These are phyloP conservation scores for Xanthia togata DNA, from an alignment of 2,888 invertebrate genomes.

Conservation along the genomic window DNA sequence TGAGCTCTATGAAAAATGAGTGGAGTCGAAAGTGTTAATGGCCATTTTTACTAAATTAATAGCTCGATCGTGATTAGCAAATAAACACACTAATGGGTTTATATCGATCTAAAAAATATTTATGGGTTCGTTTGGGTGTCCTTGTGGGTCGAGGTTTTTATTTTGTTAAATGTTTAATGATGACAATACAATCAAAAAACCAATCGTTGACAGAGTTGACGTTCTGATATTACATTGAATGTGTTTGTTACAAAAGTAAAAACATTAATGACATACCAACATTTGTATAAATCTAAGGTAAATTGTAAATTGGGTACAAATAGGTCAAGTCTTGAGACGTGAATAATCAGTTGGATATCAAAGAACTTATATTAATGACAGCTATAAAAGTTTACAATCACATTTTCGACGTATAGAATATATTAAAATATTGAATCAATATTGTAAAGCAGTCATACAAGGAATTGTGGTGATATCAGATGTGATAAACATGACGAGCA, in stretches of 20 bases:
- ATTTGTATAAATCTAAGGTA: conserved; percentile 57
- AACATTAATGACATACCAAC: conserved; percentile 48
- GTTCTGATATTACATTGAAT: conserved; percentile 47
- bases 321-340: conserved; percentile 60
- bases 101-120: conserved; percentile 58
- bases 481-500: conserved; percentile 64
- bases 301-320: conserved; percentile 65
- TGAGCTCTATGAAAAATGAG: no score
- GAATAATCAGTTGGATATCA: conserved; percentile 65
- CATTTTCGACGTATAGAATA: conserved; percentile 58
- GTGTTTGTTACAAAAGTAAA: conserved; percentile 49
- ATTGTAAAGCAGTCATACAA: conserved; percentile 65
- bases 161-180: conserved; percentile 51
- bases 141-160: conserved; percentile 51
- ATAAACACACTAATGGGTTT: conserved; percentile 65
- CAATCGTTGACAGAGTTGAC: conserved; percentile 39
- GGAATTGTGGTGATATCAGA: conserved; percentile 64
- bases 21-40: conserved; percentile 53
- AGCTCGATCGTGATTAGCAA: conserved; percentile 70
- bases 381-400: conserved; percentile 67
- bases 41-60: conserved; percentile 71
- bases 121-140: conserved; percentile 57
- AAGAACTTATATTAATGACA: conserved; percentile 64
- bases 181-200: conserved; percentile 47
- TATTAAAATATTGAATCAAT: conserved; percentile 70